Evolutionary conservation across 2,113 vertebrate species (phyloP), one percentile per base, ranked within the genome.

Genomic region (Vireo altiloquus): DNA sequence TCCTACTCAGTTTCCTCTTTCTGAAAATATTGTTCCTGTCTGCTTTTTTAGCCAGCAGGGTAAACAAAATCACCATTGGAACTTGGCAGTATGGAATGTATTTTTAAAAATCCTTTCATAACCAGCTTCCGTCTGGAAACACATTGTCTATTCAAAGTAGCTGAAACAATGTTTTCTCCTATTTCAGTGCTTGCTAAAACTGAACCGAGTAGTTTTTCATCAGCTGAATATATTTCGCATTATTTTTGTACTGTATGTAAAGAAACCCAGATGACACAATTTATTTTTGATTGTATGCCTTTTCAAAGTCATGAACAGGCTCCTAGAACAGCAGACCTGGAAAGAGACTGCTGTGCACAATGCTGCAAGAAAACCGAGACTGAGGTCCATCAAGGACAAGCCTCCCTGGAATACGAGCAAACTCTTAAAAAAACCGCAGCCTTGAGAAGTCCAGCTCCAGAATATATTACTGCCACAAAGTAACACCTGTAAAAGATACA

Each of bases 1-100:
- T 88, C 65, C 68, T 76, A 44, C 33, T 80, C 13, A 13, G 68
- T 54, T 95, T 95, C 92, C 93, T 94, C 79, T 94, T 96, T 93
- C 93, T 80, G 88, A 94, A 95, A 91, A 80, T 63, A 79, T 3
- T 83, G 68, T 95, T 97, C 90, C 92, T 90, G 88, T 90, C 37
- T 54, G 64, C 46, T 53, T 79, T 70, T 89, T 72, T 20, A 91
- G 77, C 87, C 63, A 57, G 33, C 46, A 72, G 59, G 11, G 50
- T 90, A 94, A 93, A 95, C 88, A 96, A 95, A 94, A 89, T 25
- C 53, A 39, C 57, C 46, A 28, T 0, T 28, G 63, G 39, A 66
- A 53, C 74, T 39, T 20, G 42, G 35, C 30, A 63, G 37, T 33
- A 68, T 11, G 28, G 63, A 47, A 61, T 72, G 74, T 87, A 54